Evolutionary conservation across 2,888 invertebrate species (phyloP), one percentile per base, ranked within the genome.

Genomic region (Agapostemon virescens): DNA sequence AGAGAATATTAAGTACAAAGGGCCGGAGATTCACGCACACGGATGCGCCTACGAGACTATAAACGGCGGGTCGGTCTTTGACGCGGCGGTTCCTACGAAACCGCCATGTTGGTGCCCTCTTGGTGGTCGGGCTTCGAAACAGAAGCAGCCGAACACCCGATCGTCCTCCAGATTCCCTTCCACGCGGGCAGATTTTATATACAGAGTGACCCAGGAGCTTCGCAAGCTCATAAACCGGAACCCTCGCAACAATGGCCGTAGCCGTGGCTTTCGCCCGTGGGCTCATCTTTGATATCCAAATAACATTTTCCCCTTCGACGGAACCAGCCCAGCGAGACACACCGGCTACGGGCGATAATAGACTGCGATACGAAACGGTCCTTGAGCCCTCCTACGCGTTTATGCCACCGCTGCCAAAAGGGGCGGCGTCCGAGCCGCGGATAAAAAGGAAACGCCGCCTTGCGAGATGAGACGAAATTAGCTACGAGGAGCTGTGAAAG

Each of bases 261-360:
- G 42, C 74, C 78, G 83, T 49, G 67, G 81, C 82, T 86, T 85
- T 61, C 73, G 79, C 79, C 86, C 73, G 74, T 79, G 82, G 55
- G 84, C 84, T 83, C 88, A 85, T 89, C 89, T 87, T 89, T 89
- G 85, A 87, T 86, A 88, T 84, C 86, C 86, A 87, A 88, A 89
- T 89, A 87, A 87, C 86, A 84, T 88, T 89, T 87, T 85, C 85
- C 88, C 87, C 87, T 85, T 86, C 81, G 78, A 67, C 78, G 84
- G 42, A 74, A 77, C 69, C 85, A 83, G 45, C 78, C n/a, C 86
- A 72, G 52, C 71, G 84, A 85, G 84, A 85, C 77, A 75, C 58
- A 69, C 68, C 61, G 69, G 64, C 74, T 71, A 74, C 52, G 61
- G 74, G 77, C 77, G 85, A 86, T 86, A 86, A 85, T 86, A 84